Percentiles rank a stretch among this genome's conserved stretches.
Evolutionary conservation across 2,888 invertebrate genomes (phyloP).

Genomic region (Adela reaumurella): DNA sequence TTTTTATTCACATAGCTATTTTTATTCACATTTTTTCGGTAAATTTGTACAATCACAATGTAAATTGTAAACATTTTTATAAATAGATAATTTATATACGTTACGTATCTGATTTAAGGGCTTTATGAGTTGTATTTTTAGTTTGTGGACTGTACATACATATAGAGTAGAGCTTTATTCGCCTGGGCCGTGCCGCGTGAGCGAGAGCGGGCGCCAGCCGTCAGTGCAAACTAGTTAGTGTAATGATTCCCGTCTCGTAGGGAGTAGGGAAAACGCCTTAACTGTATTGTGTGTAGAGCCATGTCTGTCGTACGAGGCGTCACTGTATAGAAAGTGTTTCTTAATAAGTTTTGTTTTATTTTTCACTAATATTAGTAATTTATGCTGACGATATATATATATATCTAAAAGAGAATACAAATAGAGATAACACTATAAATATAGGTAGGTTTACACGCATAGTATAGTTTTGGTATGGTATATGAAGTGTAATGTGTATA

Average conservation of each 20-base stretch:
- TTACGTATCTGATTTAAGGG: conserved; percentile 40
- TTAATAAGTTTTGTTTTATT: conserved; percentile 29
- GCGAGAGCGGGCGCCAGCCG: conserved; percentile 17
- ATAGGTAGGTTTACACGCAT: conserved; percentile 51
- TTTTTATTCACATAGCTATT: not conserved
- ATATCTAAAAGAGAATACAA: conserved; percentile 28
- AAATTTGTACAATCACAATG: conserved; percentile 31
- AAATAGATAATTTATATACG: conserved; percentile 53
- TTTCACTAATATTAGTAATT: conserved; percentile 52
- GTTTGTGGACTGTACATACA: conserved; percentile 26
- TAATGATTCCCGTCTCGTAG: conserved; percentile 17
- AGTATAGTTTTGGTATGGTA: conserved; percentile 53
- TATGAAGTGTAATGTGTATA: conserved; percentile 37
- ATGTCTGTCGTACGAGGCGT: conserved; percentile 14
- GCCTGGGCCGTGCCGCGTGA: not conserved
- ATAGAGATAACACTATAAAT: conserved; percentile 53
- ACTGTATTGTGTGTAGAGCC: conserved; percentile 23
- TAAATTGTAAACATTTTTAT: conserved; percentile 41
- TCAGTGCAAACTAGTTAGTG: conserved; percentile 3
- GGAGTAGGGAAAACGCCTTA: conserved; percentile 35
- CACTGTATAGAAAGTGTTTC: conserved; percentile 47
- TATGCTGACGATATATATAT: conserved; percentile 35
- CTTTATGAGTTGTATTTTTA: conserved; percentile 19
- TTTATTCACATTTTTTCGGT: not conserved
- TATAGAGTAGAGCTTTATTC: conserved; percentile 6